phyloP scores from a whole-genome alignment of 2,113 vertebrate genomes.

The Aix galericulata region DNA sequence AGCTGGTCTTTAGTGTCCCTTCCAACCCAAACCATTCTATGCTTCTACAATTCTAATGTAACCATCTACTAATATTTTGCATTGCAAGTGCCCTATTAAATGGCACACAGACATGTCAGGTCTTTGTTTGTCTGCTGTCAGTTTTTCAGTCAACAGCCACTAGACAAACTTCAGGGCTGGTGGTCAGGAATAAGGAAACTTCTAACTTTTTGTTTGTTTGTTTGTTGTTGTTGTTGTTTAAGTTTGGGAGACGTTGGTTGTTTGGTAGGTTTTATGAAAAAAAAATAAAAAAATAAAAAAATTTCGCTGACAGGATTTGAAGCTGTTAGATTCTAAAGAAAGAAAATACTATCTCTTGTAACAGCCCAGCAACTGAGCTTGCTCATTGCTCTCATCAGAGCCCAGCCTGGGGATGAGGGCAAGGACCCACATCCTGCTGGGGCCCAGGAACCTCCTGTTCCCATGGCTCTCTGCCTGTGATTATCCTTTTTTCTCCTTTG shows the following conservation, averaged over 20 bases:
- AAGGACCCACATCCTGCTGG: background rate
- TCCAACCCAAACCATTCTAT: too few species aligned
- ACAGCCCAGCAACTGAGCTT: background rate
- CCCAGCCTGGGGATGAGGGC: background rate
- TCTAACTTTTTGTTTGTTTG: background rate
- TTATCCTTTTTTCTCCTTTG: background rate
- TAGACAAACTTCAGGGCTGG: background rate
- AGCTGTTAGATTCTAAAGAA: background rate
- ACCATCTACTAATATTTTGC: background rate
- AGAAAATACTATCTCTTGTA: background rate
- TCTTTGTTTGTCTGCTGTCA: background rate
- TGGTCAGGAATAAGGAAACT: background rate
- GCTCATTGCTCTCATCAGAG: background rate
- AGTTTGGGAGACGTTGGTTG: background rate
- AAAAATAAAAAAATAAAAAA: background rate
- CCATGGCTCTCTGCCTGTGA: background rate
- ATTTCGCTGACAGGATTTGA: background rate
- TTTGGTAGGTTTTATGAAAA: background rate
- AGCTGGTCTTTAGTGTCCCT: too few species aligned
- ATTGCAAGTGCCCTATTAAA: fast-evolving
- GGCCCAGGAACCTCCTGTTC: background rate
- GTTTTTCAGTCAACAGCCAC: background rate
- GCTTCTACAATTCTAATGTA: background rate
- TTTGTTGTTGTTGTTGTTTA: background rate
- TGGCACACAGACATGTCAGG: background rate